Base-by-base conservation (phyloP, 2,797 vertebrate genomes). In the Australoheros facetus region DNA sequence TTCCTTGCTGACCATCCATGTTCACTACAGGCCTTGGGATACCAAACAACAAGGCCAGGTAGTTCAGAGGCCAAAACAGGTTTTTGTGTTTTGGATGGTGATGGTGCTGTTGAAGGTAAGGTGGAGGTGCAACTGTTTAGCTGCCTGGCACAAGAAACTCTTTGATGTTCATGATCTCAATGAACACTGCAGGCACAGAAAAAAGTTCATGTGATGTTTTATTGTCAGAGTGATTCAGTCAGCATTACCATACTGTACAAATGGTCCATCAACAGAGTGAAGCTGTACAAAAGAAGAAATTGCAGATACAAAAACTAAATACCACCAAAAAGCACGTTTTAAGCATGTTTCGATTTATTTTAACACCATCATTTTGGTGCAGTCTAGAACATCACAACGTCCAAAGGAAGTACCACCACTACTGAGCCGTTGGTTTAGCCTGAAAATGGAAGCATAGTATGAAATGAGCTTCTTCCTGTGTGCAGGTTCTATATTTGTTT, bases 11-110 rank as follows among this genome's bases (percentile, higher is more conserved):
- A 75, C 69, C 73, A 59, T 85, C 70, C 81, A 75, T 54, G 74
- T 92, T 90, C 83, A 85, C 91, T 87, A 85, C 39, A 70, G 78
- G 77, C 51, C 80, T 75, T 1, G 0, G 53, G 77, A 77, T 79
- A 83, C 55, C 71, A 82, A 77, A 82, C 81, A 85, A 79, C 82
- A 82, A 79, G 71, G 56, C 51, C 62, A 4, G 39, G 37, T 56
- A 77, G 85, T 84, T 87, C 89, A 87, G 78, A 83, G 66, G 77
- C 32, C 77, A 75, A 76, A 78, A 69, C 12, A 53, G 42, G 59
- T 4, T 9, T 19, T 74, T 80, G 26, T 11, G 23, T 73, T 84
- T 10, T 10, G 10, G 78, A 37, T 12, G 3, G 62, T 45, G 53
- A 13, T 3, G 4, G 21, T 2, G 1, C 26, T 54, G 56, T 45